Conservation (phyloP, 2,113 vertebrate genomes). For the Leptosomus discolor region DNA sequence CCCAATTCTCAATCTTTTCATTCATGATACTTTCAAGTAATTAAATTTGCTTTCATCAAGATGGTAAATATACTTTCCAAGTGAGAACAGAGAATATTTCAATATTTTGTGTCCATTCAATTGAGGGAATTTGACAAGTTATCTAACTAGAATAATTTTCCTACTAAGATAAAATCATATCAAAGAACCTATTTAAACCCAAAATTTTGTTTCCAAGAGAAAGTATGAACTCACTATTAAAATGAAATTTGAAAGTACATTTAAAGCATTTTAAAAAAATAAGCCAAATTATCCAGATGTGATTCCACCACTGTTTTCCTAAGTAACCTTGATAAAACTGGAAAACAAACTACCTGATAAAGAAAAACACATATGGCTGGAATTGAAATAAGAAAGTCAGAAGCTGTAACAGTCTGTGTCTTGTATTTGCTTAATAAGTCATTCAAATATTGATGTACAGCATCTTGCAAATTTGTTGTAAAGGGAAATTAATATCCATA, state of each 20-base stretch:
- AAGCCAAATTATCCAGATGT: not conserved
- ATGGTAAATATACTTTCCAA: not conserved
- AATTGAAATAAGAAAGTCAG: not conserved
- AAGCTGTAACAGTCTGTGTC: not conserved
- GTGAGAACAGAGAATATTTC: not conserved
- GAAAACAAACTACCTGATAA: not conserved
- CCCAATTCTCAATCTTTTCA: not conserved
- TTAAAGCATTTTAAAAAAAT: not conserved
- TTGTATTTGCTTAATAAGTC: not conserved
- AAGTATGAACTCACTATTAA: not conserved
- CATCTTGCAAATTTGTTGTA: not conserved
- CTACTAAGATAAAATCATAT: not conserved
- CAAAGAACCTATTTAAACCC: not conserved
- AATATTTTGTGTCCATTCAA: not conserved
- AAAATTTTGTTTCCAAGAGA: not conserved
- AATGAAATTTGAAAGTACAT: not conserved
- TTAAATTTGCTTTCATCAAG: not conserved
- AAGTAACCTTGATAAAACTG: not conserved
- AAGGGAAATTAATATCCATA: not conserved
- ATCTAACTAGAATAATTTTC: not conserved
- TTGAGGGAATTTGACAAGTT: not conserved
- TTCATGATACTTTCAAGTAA: not conserved
- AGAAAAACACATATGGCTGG: not conserved
- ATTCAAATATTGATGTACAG: not conserved
- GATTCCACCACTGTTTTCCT: not conserved